Conservation (phyloP, 2,888 invertebrate genomes). For the Rhimphoctona megacephalus region DNA sequence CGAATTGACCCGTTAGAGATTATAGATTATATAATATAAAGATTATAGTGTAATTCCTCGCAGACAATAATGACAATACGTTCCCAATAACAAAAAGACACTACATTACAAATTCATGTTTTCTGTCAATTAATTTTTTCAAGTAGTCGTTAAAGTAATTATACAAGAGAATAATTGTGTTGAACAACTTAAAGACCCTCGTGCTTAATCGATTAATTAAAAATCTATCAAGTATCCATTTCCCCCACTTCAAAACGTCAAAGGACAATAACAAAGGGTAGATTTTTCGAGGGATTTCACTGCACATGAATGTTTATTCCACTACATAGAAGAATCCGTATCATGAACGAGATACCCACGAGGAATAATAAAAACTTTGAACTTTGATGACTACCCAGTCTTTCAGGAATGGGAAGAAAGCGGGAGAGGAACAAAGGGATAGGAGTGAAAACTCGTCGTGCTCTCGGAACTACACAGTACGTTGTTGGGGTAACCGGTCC, state of each 20-base stretch:
- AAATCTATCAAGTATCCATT: neutral
- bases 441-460: slow-evolving; percentile 21
- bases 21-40: too few species aligned
- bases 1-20: neutral
- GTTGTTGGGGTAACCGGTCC: slow-evolving; percentile 35
- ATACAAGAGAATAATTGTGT: too few species aligned
- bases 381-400: slow-evolving; percentile 37
- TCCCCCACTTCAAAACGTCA: neutral
- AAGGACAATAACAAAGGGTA: neutral
- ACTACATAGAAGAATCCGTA: slow-evolving; percentile 8
- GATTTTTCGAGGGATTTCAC: slow-evolving; percentile 21
- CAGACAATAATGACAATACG: too few species aligned
- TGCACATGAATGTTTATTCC: slow-evolving; percentile 12
- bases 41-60: too few species aligned
- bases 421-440: slow-evolving; percentile 13
- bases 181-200: too few species aligned
- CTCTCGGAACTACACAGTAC: slow-evolving; percentile 33
- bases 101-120: too few species aligned
- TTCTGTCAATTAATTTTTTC: too few species aligned
- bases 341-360: slow-evolving; percentile 42
- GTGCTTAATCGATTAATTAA: neutral
- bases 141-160: too few species aligned
- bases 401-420: neutral
- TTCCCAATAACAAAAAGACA: too few species aligned
- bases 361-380: slow-evolving; percentile 62